Evolutionary conservation across 1,140 invertebrate species (phyloP).

Genomic region (Listronotus oregonensis): DNA sequence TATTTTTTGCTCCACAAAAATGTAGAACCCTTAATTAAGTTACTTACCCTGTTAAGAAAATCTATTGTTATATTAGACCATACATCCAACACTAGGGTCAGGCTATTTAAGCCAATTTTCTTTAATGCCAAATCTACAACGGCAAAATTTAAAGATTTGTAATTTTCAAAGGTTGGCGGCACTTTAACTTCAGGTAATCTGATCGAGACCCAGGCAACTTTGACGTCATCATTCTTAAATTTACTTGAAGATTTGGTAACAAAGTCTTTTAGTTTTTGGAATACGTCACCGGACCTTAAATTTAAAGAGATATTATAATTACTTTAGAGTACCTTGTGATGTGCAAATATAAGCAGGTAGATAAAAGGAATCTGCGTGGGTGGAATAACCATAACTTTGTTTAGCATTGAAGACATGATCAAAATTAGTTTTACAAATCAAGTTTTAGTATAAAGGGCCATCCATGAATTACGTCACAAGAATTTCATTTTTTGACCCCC

Average conservation of each 20-base stretch:
- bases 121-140: slow-evolving; percentile 72
- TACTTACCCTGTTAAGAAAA: slow-evolving; percentile 79
- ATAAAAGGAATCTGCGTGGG: no score
- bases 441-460: no score
- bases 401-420: no score
- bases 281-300: slow-evolving; percentile 60
- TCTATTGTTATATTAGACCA: slow-evolving; percentile 74
- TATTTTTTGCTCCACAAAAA: no score
- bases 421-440: no score
- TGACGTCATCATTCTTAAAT: slow-evolving; percentile 70
- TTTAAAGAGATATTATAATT: background rate
- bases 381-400: no score
- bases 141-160: slow-evolving; percentile 65
- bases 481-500: no score
- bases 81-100: slow-evolving; percentile 69
- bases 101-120: slow-evolving; percentile 72
- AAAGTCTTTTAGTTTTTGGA: slow-evolving; percentile 67
- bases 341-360: no score
- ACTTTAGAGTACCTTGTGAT: background rate
- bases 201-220: slow-evolving; percentile 74
- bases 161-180: slow-evolving; percentile 42
- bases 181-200: slow-evolving; percentile 59
- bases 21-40: background rate
- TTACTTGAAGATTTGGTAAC: slow-evolving; percentile 68
- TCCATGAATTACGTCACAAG: no score